phyloP scores from a whole-genome alignment of 2,888 invertebrate species.

The Tinea trinotella region DNA sequence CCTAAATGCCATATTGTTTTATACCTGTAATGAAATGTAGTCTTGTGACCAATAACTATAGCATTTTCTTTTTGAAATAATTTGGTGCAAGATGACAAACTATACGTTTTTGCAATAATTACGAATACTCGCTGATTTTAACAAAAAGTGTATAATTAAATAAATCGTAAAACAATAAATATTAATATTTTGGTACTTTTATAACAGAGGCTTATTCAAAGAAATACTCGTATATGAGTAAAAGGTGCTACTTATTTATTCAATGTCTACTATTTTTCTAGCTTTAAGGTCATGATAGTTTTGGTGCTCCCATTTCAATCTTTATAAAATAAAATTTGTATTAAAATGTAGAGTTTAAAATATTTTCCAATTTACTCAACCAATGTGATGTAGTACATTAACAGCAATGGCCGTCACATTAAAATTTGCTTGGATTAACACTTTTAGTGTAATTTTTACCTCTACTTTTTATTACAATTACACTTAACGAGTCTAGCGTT shows the following conservation, averaged over 20 bases:
- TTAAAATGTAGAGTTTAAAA: neutral
- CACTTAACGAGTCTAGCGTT: neutral
- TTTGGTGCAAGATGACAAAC: neutral
- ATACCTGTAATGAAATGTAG: neutral
- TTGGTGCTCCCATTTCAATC: neutral
- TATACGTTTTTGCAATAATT: neutral
- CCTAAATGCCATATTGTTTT: slow-evolving; percentile 14
- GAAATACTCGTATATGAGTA: too few relatives aligned
- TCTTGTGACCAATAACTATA: neutral
- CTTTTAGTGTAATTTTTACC: neutral
- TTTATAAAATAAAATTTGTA: neutral
- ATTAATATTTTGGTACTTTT: too few relatives aligned
- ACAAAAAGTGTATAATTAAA: neutral
- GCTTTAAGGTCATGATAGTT: neutral
- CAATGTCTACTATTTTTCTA: too few relatives aligned
- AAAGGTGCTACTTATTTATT: too few relatives aligned
- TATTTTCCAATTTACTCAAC: too few relatives aligned
- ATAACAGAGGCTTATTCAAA: too few relatives aligned
- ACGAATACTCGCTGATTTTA: neutral
- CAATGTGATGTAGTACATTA: too few relatives aligned
- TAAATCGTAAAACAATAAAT: neutral
- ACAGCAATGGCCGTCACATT: too few relatives aligned
- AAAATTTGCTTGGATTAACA: too few relatives aligned
- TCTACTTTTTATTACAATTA: neutral
- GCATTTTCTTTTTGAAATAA: neutral